A percentile compares a stretch with the other conserved stretches of the same genome.
Conservation (phyloP, 2,888 invertebrate genomes). For the Cetonia aurata region DNA sequence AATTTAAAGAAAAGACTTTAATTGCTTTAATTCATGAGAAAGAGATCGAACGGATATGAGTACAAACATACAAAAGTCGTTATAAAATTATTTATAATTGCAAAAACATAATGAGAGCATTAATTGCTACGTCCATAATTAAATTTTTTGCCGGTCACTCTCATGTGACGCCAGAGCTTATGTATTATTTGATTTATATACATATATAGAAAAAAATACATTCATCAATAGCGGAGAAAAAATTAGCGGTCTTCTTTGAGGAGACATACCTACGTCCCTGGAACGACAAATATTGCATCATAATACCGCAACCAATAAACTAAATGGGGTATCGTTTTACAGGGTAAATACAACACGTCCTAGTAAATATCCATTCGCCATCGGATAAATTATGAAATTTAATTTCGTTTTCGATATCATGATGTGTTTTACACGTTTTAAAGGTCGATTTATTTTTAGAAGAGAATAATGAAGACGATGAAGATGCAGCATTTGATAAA, state of each 20-base stretch:
- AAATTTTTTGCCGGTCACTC: background rate
- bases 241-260: no score
- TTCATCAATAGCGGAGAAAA: no score
- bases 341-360: constrained; percentile 6
- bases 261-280: background rate
- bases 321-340: constrained; percentile 36
- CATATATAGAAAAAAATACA: no score
- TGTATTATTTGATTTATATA: background rate
- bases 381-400: constrained; percentile 5
- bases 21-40: constrained; percentile 24
- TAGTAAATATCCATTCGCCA: constrained; percentile 23
- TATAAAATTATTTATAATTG: no score
- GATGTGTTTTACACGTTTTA: background rate
- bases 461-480: constrained; percentile 5
- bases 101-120: background rate
- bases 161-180: background rate
- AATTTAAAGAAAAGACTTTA: constrained; percentile 8
- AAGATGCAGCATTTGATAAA: constrained; percentile 5
- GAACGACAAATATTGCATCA: constrained; percentile 23
- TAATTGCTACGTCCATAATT: background rate
- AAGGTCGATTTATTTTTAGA: constrained; percentile 15
- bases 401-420: background rate
- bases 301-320: constrained; percentile 16
- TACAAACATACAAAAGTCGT: no score
- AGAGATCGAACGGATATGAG: background rate